Percentiles rank a stretch among this genome's conserved stretches.
phyloP scores from a whole-genome alignment of 2,888 invertebrate species.

The Noctua pronuba region DNA sequence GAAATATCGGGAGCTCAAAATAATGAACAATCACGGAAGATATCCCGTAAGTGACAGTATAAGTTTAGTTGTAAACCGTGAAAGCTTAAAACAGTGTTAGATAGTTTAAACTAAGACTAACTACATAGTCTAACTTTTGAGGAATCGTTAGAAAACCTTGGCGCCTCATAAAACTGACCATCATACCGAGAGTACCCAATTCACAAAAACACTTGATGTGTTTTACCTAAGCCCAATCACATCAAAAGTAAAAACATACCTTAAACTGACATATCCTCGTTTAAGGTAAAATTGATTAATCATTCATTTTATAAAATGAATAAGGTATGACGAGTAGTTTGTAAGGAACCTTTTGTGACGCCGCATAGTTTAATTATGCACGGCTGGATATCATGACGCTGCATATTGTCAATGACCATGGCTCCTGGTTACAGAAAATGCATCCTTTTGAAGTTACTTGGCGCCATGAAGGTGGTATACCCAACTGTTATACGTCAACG shows the following conservation, averaged over 20 bases:
- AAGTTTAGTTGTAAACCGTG: no score
- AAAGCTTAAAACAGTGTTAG: no score
- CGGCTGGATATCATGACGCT: slow-evolving; percentile 32
- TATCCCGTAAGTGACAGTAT: no score
- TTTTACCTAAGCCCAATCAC: no score
- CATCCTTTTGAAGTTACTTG: slow-evolving; percentile 9
- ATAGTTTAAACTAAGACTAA: no score
- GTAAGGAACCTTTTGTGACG: slow-evolving; percentile 26
- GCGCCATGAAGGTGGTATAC: background rate
- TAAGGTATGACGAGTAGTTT: slow-evolving; percentile 16
- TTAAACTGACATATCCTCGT: background rate
- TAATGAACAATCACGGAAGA: no score
- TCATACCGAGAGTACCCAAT: background rate
- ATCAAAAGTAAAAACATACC: background rate
- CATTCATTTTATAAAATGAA: slow-evolving; percentile 9
- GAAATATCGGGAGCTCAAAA: no score
- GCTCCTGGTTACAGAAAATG: slow-evolving; percentile 10
- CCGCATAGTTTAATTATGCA: slow-evolving; percentile 41
- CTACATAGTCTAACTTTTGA: no score
- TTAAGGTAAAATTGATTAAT: slow-evolving; percentile 41
- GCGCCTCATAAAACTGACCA: background rate
- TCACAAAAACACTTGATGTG: no score
- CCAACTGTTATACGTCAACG: background rate
- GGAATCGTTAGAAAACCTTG: background rate
- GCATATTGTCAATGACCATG: slow-evolving; percentile 27